phyloP scores from a whole-genome alignment of 2,797 vertebrate species.

The Pangasius krempfi region DNA sequence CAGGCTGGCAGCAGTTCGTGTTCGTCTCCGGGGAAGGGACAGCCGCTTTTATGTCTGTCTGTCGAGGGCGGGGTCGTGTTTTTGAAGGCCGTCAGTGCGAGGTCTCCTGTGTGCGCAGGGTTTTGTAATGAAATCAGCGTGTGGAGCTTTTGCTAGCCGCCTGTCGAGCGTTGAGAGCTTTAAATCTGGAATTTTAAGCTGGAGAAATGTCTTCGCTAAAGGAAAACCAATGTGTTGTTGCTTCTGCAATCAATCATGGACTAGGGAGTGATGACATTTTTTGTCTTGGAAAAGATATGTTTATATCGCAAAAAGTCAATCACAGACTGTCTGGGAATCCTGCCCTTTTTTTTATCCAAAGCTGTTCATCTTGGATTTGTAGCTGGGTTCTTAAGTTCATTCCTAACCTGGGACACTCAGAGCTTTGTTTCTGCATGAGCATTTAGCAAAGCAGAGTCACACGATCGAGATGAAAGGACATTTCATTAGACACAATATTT shows the following conservation, averaged over 20 bases:
- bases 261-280: constrained; percentile 19
- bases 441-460: background rate
- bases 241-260: constrained; percentile 16
- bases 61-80: constrained; percentile 56
- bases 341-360: background rate
- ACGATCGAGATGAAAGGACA: background rate
- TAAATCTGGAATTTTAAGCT: constrained; percentile 50
- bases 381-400: constrained; percentile 44
- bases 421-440: background rate
- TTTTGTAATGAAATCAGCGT: constrained; percentile 68
- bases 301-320: background rate
- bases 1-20: constrained; percentile 41
- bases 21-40: constrained; percentile 43
- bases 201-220: constrained; percentile 13
- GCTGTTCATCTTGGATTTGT: background rate
- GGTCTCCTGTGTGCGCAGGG: constrained; percentile 14
- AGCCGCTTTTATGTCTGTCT: constrained; percentile 61
- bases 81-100: constrained; percentile 50
- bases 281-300: background rate
- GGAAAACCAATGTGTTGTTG: constrained; percentile 16
- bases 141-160: constrained; percentile 61
- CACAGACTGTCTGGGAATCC: background rate
- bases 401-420: constrained; percentile 55
- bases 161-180: constrained; percentile 46
- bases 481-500: background rate